These are phyloP conservation scores for Parasteatoda tepidariorum DNA, from an alignment of 1,140 invertebrate species.

Conservation along the genomic window DNA sequence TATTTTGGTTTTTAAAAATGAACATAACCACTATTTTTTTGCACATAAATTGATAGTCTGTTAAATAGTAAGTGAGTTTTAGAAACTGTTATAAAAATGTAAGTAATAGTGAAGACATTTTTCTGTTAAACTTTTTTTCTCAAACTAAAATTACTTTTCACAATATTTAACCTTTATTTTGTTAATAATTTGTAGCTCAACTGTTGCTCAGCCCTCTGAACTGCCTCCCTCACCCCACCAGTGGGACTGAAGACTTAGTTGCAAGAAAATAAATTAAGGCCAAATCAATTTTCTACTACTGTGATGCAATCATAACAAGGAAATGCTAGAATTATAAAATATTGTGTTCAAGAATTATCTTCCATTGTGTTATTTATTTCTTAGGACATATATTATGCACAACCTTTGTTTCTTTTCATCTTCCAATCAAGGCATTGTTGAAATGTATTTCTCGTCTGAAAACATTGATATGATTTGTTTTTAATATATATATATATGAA, in stretches of 20 bases:
- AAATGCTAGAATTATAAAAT: not conserved
- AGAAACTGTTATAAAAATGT: no score
- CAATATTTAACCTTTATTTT: no score
- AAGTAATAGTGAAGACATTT: no score
- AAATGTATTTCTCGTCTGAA: no score
- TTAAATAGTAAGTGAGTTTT: no score
- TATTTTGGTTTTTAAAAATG: no score
- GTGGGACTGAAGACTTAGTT: slow-evolving; percentile 80
- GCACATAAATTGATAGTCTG: no score
- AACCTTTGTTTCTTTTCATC: not conserved
- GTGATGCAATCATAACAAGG: slow-evolving; percentile 4
- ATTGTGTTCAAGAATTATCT: slow-evolving; percentile 18
- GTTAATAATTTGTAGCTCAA: slow-evolving; percentile 81
- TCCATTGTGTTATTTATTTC: not conserved
- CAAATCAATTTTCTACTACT: slow-evolving; percentile 18
- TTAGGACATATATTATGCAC: not conserved
- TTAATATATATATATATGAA: no score
- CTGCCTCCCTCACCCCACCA: slow-evolving; percentile 96
- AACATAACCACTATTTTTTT: no score
- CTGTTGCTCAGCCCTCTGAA: slow-evolving; percentile 96
- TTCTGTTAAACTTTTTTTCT: not conserved
- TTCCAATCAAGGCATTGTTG: no score
- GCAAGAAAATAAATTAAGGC: not conserved
- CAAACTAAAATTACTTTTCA: not conserved
- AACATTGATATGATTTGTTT: no score